These are phyloP conservation scores for Scalopus aquaticus DNA, from an alignment of 2,113 vertebrate genomes.

Conservation along the genomic window DNA sequence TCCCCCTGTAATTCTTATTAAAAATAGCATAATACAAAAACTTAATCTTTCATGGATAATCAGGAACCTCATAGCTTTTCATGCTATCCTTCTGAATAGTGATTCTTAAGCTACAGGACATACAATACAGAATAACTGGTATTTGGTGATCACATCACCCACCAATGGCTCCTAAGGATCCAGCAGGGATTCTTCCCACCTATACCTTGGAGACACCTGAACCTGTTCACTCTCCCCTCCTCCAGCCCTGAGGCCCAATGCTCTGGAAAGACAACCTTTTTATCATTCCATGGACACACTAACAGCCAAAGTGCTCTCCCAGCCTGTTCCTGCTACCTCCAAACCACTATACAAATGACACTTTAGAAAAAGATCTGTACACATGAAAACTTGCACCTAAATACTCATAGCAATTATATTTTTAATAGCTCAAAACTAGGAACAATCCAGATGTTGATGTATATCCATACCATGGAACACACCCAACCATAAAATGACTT, in stretches of 20 bases:
- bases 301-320: neutral
- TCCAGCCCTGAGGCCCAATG: fast-evolving
- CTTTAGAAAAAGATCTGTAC: neutral
- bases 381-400: neutral
- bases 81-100: neutral
- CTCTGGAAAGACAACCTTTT: neutral
- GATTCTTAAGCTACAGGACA: neutral
- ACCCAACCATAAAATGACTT: neutral
- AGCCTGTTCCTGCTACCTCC: neutral
- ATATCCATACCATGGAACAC: neutral
- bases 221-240: no score
- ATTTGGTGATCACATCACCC: neutral
- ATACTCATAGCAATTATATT: neutral
- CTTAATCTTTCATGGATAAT: neutral
- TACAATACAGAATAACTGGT: neutral
- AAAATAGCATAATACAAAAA: neutral
- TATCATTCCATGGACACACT: neutral
- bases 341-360: neutral
- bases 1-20: neutral
- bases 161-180: neutral
- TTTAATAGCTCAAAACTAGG: neutral
- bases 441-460: neutral
- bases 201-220: neutral
- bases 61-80: neutral
- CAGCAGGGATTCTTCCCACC: neutral